A percentile compares a stretch with the other conserved stretches of the same genome.
Conservation (phyloP, 2,113 vertebrate genomes). For the Nesospiza acunhae region DNA sequence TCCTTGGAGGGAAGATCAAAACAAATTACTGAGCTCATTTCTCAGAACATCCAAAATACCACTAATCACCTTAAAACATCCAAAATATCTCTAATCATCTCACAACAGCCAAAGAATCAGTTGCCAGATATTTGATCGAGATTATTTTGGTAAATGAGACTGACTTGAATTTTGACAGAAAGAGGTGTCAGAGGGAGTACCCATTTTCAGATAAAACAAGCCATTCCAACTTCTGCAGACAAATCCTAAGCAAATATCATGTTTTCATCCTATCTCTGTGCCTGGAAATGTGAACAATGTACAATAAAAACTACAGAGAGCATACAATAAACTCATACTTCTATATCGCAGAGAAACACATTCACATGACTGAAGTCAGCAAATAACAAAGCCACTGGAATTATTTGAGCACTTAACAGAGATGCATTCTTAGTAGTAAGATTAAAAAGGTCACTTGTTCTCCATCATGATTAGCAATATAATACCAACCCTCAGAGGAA, state of each 20-base stretch:
- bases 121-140: neutral
- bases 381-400: constrained; percentile 20
- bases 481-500: constrained; percentile 19
- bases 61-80: neutral
- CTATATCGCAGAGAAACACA: neutral
- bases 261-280: neutral
- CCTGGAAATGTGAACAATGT: neutral
- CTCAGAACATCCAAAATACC: neutral
- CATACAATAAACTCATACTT: neutral
- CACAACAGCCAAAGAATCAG: neutral
- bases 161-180: neutral
- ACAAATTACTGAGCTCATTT: neutral
- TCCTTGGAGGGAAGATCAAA: neutral
- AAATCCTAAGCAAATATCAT: neutral
- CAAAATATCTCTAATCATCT: neutral
- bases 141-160: neutral
- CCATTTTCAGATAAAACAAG: neutral
- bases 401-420: neutral
- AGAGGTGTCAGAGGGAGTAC: neutral
- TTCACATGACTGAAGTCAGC: neutral
- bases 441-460: constrained; percentile 37
- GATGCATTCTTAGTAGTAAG: neutral
- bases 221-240: neutral
- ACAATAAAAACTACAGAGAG: neutral
- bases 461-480: neutral